Evolutionary conservation across 2,113 vertebrate genomes (phyloP).

Genomic region (Alethe castanea): DNA sequence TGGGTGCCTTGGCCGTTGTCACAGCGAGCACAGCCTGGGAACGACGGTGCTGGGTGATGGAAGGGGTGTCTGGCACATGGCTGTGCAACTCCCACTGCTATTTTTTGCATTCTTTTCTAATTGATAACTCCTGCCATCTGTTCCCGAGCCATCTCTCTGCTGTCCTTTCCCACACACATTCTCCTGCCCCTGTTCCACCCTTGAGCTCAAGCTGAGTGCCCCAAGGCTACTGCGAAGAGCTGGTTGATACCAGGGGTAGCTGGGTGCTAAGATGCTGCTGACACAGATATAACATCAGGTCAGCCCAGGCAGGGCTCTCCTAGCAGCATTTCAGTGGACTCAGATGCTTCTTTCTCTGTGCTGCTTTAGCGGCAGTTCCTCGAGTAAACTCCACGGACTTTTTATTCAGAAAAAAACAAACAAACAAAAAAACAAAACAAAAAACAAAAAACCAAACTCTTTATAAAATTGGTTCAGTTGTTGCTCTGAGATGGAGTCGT

Average conservation of each 20-base stretch:
- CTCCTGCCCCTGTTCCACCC: constrained; percentile 1
- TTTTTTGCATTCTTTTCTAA: neutral
- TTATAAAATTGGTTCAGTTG: neutral
- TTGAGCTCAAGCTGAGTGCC: neutral
- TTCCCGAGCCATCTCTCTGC: neutral
- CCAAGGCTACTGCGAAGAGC: neutral
- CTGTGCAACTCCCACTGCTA: neutral
- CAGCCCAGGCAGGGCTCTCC: neutral
- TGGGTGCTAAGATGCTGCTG: neutral
- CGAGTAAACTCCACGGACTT: neutral
- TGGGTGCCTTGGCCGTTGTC: neutral
- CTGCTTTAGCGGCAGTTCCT: neutral
- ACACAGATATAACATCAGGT: neutral
- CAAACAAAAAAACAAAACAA: neutral
- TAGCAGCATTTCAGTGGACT: neutral
- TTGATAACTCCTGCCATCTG: constrained; percentile 55
- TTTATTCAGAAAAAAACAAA: neutral
- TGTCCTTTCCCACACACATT: constrained; percentile 3
- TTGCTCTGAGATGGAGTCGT: neutral
- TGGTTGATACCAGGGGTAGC: neutral
- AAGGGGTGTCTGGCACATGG: constrained; percentile 14
- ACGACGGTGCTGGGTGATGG: neutral
- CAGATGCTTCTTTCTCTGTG: neutral
- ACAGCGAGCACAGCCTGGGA: neutral
- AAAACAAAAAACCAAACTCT: neutral